phyloP scores from a whole-genome alignment of 1,140 invertebrate genomes.

The Hirudo medicinalis region DNA sequence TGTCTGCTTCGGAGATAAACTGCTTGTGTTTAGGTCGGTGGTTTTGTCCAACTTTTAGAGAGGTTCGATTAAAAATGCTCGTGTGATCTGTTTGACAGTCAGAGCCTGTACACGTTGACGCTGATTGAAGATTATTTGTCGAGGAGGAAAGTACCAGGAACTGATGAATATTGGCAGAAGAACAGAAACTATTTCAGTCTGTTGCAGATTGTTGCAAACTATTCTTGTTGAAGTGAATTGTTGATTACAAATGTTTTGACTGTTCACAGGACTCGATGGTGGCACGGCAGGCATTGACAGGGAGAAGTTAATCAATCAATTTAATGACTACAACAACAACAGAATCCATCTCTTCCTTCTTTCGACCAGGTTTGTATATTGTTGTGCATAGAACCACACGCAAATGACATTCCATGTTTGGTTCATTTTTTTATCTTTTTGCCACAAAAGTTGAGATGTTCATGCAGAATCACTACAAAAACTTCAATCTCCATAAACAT shows the following conservation, averaged over 20 bases:
- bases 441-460: too few species aligned
- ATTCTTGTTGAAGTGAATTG: neutral
- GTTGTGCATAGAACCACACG: too few species aligned
- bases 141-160: slow-evolving; percentile 60
- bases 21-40: slow-evolving; percentile 65
- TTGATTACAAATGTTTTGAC: slow-evolving; percentile 21
- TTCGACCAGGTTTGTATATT: slow-evolving; percentile 57
- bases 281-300: slow-evolving; percentile 82
- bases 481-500: too few species aligned
- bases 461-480: too few species aligned
- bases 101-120: slow-evolving; percentile 86
- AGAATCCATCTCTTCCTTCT: slow-evolving; percentile 75
- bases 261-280: slow-evolving; percentile 60
- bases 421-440: too few species aligned
- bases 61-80: neutral
- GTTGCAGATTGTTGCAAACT: slow-evolving; percentile 36
- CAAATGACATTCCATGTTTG: too few species aligned
- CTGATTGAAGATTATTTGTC: slow-evolving; percentile 90
- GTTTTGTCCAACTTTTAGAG: neutral
- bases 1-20: slow-evolving; percentile 68
- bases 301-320: slow-evolving; percentile 91
- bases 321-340: slow-evolving; percentile 61
- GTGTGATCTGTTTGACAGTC: slow-evolving; percentile 47
- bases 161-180: slow-evolving; percentile 59
- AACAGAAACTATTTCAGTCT: slow-evolving; percentile 82